These are phyloP conservation scores for Steinernema khuongi DNA, from an alignment of 1,140 invertebrate genomes.

Conservation along the genomic window DNA sequence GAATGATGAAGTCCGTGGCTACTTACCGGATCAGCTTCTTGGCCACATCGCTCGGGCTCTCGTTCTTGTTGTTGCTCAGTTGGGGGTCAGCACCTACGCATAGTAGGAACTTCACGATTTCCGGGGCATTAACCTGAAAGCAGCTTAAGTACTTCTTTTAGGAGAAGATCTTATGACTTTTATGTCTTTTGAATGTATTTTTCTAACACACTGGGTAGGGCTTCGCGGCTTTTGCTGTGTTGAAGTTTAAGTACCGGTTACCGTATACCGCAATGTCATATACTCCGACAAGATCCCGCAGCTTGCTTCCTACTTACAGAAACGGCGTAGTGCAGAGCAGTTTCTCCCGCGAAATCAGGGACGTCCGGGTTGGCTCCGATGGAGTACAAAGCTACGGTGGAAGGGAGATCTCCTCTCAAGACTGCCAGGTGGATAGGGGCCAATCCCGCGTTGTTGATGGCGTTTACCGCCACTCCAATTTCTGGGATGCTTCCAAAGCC, in stretches of 20 bases:
- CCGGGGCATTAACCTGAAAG: not conserved
- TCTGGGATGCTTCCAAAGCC: not conserved
- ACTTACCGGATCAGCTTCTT: not conserved
- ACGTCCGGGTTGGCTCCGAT: not conserved
- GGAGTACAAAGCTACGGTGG: not conserved
- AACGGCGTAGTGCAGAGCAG: not conserved
- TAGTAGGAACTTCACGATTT: not conserved
- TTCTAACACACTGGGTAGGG: too few relatives aligned
- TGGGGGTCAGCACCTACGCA: not conserved
- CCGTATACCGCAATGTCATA: too few relatives aligned
- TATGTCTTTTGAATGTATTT: too few relatives aligned
- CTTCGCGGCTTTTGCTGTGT: too few relatives aligned
- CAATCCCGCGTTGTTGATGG: not conserved
- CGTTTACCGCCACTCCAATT: not conserved
- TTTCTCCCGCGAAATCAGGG: conserved; percentile 1
- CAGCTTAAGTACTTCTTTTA: not conserved
- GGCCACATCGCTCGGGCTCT: not conserved
- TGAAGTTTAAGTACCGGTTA: too few relatives aligned
- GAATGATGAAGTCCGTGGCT: not conserved
- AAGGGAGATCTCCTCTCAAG: not conserved
- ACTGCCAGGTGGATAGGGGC: not conserved
- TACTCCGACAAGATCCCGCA: too few relatives aligned
- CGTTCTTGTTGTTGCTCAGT: not conserved
- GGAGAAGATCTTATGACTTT: too few relatives aligned
- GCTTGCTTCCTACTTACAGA: too few relatives aligned